A percentile compares a stretch with the other conserved stretches of the same genome.
These are phyloP conservation scores for Neodiprion lecontei DNA, from an alignment of 1,140 invertebrate genomes.

Conservation along the genomic window DNA sequence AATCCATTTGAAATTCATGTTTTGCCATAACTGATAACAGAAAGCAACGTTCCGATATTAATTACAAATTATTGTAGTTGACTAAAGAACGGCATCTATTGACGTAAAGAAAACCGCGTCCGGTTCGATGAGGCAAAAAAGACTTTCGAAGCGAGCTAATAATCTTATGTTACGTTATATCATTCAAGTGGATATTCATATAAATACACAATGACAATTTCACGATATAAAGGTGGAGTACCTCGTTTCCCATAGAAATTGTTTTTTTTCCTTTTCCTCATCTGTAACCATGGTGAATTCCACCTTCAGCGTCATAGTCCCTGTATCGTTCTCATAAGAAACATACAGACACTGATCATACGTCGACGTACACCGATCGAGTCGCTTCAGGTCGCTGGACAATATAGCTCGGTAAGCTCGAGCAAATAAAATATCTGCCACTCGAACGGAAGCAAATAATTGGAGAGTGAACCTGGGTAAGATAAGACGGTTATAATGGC, in stretches of 20 bases:
- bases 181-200: neutral
- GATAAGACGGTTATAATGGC: slow-evolving; percentile 2
- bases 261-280: neutral
- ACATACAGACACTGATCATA: neutral
- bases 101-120: neutral
- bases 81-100: too few species aligned
- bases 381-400: neutral
- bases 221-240: neutral
- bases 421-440: neutral
- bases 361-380: too few species aligned
- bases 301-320: neutral
- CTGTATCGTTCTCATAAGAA: neutral
- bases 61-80: too few species aligned
- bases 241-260: neutral
- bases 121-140: neutral
- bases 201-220: neutral
- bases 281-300: neutral
- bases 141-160: neutral
- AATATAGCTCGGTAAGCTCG: neutral
- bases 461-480: neutral
- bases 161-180: neutral
- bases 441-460: slow-evolving; percentile 7
- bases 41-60: too few species aligned
- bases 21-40: too few species aligned
- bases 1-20: too few species aligned